Conservation (phyloP, 2,113 vertebrate species). For the Gymnobelideus leadbeateri region DNA sequence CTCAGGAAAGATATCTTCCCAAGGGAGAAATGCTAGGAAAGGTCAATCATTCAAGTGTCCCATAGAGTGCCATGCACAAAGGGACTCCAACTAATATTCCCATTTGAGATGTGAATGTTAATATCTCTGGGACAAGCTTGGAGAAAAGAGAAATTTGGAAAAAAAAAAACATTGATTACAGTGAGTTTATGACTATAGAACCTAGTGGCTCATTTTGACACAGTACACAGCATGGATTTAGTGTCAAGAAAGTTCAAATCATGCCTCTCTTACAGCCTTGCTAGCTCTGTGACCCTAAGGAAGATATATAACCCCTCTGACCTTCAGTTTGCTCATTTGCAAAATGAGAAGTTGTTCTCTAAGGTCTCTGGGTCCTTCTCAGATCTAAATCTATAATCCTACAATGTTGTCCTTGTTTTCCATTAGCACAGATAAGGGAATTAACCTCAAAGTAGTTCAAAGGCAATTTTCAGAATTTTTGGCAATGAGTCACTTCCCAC, state of each 20-base stretch:
- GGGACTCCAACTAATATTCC: background rate
- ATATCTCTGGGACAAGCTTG: background rate
- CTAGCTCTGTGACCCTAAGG: background rate
- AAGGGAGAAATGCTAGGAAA: background rate
- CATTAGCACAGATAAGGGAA: background rate
- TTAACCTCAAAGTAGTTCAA: background rate
- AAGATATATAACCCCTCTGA: background rate
- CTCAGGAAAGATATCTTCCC: background rate
- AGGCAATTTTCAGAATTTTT: background rate
- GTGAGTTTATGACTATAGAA: background rate
- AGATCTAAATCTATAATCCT: background rate
- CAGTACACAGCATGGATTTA: background rate
- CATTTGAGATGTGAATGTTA: background rate
- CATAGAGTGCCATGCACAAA: background rate
- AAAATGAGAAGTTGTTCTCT: background rate
- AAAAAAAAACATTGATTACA: background rate
- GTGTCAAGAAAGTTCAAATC: no score
- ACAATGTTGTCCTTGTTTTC: background rate
- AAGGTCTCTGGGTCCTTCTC: background rate
- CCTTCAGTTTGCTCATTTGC: background rate
- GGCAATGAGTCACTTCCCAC: background rate
- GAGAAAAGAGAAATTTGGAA: background rate
- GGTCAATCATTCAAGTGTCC: background rate
- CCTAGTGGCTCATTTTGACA: background rate
- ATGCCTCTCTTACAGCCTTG: background rate